phyloP scores from a whole-genome alignment of 2,888 invertebrate species.

The Pinctada fucata region DNA sequence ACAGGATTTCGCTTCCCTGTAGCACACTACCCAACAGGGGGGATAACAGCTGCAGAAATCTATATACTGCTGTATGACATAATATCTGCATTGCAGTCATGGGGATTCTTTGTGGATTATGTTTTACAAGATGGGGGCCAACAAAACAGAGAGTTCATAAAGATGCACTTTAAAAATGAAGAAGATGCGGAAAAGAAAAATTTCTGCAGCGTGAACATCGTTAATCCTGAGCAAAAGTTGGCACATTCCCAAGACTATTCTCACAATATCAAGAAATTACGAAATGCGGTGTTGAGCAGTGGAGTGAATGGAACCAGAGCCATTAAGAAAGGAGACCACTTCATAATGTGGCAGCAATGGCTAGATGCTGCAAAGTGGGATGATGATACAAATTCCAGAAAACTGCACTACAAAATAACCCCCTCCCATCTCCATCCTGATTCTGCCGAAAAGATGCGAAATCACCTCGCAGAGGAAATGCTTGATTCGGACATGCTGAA shows the following conservation, averaged over 20 bases:
- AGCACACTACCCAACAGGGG: conserved; percentile 35
- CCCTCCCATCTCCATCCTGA: conserved; percentile 21
- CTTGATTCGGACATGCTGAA: conserved; percentile 17
- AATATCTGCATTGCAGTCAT: conserved; percentile 16
- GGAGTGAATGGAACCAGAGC: background rate
- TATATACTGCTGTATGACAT: conserved; percentile 25
- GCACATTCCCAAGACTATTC: conserved; percentile 29
- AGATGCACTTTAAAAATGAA: conserved; percentile 28
- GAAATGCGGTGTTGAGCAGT: conserved; percentile 24
- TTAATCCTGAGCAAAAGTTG: background rate
- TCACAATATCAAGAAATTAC: conserved; percentile 34
- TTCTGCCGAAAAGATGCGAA: conserved; percentile 34
- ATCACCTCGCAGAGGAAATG: conserved; percentile 30
- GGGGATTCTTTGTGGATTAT: conserved; percentile 28
- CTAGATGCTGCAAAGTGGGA: conserved; percentile 23
- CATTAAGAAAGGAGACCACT: background rate
- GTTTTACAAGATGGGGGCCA: conserved; percentile 36
- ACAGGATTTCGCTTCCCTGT: conserved; percentile 36
- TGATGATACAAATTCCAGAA: conserved; percentile 21
- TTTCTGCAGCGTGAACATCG: conserved; percentile 5
- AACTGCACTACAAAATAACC: conserved; percentile 8
- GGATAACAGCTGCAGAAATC: conserved; percentile 28
- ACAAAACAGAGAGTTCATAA: conserved; percentile 31
- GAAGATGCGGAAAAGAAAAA: conserved; percentile 9
- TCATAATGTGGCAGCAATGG: conserved; percentile 25